Conservation (phyloP, 2,888 invertebrate species). For the Watsonalla binaria region DNA sequence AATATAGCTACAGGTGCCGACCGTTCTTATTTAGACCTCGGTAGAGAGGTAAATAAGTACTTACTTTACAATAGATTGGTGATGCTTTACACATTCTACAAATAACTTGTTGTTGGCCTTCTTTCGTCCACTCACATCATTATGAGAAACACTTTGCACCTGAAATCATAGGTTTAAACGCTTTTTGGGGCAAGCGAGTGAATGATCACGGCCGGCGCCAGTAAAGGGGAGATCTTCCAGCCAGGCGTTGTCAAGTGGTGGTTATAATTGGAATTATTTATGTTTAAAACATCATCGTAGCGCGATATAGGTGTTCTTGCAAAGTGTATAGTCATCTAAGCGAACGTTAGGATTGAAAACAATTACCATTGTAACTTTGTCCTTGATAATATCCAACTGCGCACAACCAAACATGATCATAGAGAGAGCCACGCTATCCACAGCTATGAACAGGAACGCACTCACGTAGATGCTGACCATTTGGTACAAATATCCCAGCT, state of each 20-base stretch:
- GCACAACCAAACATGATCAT: conserved; percentile 67
- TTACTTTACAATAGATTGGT: conserved; percentile 57
- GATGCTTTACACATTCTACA: conserved; percentile 52
- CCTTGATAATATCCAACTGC: conserved; percentile 59
- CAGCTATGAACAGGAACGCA: conserved; percentile 53
- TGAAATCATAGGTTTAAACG: conserved; percentile 16
- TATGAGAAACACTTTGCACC: conserved; percentile 34
- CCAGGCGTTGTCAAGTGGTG: no score
- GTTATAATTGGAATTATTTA: no score
- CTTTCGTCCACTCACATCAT: conserved; percentile 13
- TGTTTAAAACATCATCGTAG: no score
- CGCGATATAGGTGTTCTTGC: no score
- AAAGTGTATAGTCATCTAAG: not conserved
- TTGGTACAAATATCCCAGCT: conserved; percentile 59
- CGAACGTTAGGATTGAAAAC: not conserved
- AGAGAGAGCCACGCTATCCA: conserved; percentile 57
- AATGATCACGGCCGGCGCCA: no score
- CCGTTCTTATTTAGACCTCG: not conserved
- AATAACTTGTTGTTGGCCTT: conserved; percentile 41
- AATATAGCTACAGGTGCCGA: not conserved
- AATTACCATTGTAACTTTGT: conserved; percentile 51
- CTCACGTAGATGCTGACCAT: conserved; percentile 54
- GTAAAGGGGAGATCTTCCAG: no score
- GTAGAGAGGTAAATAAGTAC: conserved; percentile 1
- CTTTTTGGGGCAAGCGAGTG: no score